Evolutionary conservation across 2,113 vertebrate species (phyloP).

Genomic region (Platichthys flesus): DNA sequence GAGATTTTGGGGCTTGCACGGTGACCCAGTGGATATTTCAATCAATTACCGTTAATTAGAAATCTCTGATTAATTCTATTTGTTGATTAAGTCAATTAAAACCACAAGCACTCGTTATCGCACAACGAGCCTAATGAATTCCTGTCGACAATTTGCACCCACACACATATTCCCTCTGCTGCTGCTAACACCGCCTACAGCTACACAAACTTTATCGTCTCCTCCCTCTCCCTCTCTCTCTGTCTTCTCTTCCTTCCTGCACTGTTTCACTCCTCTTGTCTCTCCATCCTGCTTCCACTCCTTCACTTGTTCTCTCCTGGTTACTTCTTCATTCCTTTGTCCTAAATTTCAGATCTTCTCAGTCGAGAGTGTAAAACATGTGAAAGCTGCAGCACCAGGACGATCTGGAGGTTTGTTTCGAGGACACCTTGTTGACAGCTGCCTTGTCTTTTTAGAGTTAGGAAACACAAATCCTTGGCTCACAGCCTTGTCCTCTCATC

Average conservation of each 20-base stretch:
- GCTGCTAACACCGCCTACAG: constrained; percentile 59
- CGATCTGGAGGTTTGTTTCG: not conserved
- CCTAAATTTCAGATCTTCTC: no score
- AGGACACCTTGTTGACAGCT: not conserved
- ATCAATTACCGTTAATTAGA: constrained; percentile 87
- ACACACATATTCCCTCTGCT: constrained; percentile 72
- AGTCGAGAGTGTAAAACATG: no score
- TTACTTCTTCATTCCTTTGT: no score
- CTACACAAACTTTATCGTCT: constrained; percentile 42
- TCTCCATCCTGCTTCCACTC: not conserved
- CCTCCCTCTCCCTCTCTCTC: not conserved
- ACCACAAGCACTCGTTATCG: constrained; percentile 84
- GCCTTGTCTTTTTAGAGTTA: not conserved
- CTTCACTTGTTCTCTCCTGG: no score
- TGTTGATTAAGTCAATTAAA: constrained; percentile 88
- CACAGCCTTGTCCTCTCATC: constrained; percentile 11
- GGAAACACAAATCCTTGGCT: not conserved
- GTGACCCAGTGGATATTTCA: constrained; percentile 84
- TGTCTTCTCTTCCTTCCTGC: no score
- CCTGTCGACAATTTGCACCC: constrained; percentile 77
- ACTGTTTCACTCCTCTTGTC: not conserved
- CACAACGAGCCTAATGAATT: constrained; percentile 84
- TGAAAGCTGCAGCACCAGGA: no score
- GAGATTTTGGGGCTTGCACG: constrained; percentile 42
- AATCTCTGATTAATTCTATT: constrained; percentile 87